A percentile compares a stretch with the other conserved stretches of the same genome.
Evolutionary conservation across 2,113 vertebrate species (phyloP).

Genomic region (Antechinus flavipes): DNA sequence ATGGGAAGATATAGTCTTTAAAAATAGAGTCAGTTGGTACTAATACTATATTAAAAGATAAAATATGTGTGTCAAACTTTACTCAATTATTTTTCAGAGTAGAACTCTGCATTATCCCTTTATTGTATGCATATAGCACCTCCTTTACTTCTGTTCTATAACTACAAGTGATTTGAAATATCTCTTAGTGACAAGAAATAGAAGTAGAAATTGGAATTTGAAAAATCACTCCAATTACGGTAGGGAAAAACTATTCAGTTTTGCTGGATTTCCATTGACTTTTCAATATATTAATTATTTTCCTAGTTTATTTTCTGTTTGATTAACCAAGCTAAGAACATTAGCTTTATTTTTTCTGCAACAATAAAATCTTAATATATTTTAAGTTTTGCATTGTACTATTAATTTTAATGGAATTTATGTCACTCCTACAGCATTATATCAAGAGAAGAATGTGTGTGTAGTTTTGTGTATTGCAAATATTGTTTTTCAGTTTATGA

Average conservation of each 20-base stretch:
- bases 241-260: not conserved
- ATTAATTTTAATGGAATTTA: slow-evolving; percentile 32
- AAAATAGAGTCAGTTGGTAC: too few species aligned
- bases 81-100: not conserved
- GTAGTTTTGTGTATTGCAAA: slow-evolving; percentile 9
- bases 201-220: not conserved
- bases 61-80: slow-evolving; percentile 9
- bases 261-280: not conserved
- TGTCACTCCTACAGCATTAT: not conserved
- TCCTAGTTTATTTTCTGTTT: slow-evolving; percentile 37
- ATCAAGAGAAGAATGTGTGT: slow-evolving; percentile 6
- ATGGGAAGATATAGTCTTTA: too few species aligned
- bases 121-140: not conserved
- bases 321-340: not conserved
- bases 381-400: not conserved
- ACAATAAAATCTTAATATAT: slow-evolving; percentile 20
- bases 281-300: slow-evolving; percentile 49
- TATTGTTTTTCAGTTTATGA: slow-evolving; percentile 8
- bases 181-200: not conserved
- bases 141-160: slow-evolving; percentile 10
- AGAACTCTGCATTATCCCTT: not conserved
- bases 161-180: not conserved
- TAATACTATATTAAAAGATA: not conserved
- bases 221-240: not conserved
- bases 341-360: slow-evolving; percentile 4